Conservation (phyloP, 2,888 invertebrate genomes). For the Stegophylla sp. region DNA sequence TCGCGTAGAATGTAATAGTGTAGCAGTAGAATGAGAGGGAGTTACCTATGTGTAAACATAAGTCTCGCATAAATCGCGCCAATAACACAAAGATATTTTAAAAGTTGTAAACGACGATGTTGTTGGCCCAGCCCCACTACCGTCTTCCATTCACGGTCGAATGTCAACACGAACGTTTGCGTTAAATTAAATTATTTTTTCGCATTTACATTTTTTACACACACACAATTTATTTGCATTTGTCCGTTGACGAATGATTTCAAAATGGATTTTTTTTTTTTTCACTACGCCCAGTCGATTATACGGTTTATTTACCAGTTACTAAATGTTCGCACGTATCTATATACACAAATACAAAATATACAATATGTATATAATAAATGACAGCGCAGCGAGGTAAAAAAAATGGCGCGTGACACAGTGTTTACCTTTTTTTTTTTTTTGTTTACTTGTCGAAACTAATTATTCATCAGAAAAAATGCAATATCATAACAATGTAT, state of each 20-base stretch:
- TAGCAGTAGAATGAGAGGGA: neutral
- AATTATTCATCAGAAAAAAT: constrained; percentile 18
- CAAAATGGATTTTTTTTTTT: constrained; percentile 37
- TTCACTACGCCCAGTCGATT: constrained; percentile 13
- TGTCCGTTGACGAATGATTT: constrained; percentile 21
- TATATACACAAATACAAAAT: neutral
- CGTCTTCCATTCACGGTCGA: neutral
- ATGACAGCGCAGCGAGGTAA: neutral
- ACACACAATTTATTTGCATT: constrained; percentile 26
- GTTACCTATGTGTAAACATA: neutral
- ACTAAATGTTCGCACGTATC: constrained; percentile 16
- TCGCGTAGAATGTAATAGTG: neutral
- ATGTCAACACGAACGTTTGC: constrained; percentile 17
- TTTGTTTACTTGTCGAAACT: constrained; percentile 15
- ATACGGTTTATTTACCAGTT: constrained; percentile 36
- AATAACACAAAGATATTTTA: constrained; percentile 12
- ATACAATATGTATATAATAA: neutral
- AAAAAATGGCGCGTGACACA: constrained; percentile 18
- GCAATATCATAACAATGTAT: neutral
- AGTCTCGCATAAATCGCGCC: neutral
- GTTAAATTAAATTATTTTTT: constrained; percentile 37
- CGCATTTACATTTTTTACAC: constrained; percentile 25
- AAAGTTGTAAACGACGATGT: neutral
- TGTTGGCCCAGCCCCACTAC: neutral
- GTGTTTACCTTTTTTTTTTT: neutral